Evolutionary conservation across 2,113 vertebrate genomes (phyloP), one percentile per base, ranked within the genome.

Genomic region (Forbesichthys papilliferus): DNA sequence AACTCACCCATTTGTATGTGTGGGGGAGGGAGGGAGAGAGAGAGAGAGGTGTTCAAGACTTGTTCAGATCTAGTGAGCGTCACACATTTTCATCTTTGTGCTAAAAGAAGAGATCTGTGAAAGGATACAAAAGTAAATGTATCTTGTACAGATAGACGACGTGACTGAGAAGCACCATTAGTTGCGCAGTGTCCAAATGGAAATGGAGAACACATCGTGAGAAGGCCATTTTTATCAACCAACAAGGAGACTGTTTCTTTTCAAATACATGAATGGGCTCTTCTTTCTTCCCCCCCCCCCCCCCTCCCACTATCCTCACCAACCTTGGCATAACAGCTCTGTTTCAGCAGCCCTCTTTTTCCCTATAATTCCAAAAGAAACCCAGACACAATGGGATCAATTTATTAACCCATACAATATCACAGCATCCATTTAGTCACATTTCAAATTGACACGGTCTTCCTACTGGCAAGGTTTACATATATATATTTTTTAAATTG

Each of bases 101-200:
- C 63, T 53, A 54, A 79, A 83, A 86, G 68, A 82, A 59, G 79
- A 80, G 75, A n/a, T 77, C 18, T 55, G 63, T 89, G 80, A 91
- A 91, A 89, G 77, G 82, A 84, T 49, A 66, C 11, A 47, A 76
- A 78, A 80, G 74, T 81, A 85, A 90, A 90, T 84, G 61, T 68
- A 71, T 74, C 49, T 75, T 63, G 66, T 58, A 59, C 69, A 87
- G 75, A 77, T 68, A 62, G 76, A 57, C 69, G 12, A 51, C 78
- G 68, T 66, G 77, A 72, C 68, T 85, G 76, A 89, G 84, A 90
- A 79, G 82, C 82, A 81, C 91, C 91, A 91, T 93, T 93, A 92
- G 86, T 86, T 78, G 68, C 79, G 78, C 85, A 82, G 78, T 71
- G 77, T 48, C 12, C 66, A 83, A 86, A 88, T 84, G 79, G 87